These are phyloP conservation scores for Gymnocheta viridis DNA, from an alignment of 2,888 invertebrate genomes.

Conservation along the genomic window DNA sequence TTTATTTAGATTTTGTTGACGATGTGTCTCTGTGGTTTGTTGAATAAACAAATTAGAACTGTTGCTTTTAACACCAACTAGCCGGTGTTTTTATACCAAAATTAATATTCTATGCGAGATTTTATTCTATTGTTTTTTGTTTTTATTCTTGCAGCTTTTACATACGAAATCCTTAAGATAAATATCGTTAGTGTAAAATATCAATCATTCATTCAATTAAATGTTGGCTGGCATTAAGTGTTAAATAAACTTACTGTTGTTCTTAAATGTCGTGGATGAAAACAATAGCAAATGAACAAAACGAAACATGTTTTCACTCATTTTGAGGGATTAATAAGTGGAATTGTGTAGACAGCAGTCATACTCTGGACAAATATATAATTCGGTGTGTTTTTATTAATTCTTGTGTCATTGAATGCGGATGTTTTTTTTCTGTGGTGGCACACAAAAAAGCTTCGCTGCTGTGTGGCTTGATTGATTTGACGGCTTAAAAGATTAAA, in stretches of 20 bases:
- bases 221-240: constrained; percentile 39
- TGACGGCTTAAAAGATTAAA: constrained; percentile 3
- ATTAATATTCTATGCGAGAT: constrained; percentile 19
- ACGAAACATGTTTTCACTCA: constrained; percentile 1
- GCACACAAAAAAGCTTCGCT: no score
- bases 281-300: background rate
- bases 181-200: background rate
- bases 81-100: constrained; percentile 38
- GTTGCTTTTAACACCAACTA: background rate
- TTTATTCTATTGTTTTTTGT: background rate
- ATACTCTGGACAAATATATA: background rate
- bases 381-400: background rate
- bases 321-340: constrained; percentile 44
- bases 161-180: constrained; percentile 25
- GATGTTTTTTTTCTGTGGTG: constrained; percentile 26
- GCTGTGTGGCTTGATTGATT: no score
- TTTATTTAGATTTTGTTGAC: constrained; percentile 1
- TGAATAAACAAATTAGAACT: constrained; percentile 48
- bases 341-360: constrained; percentile 32
- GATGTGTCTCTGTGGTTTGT: background rate
- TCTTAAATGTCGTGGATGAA: background rate
- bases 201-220: constrained; percentile 33
- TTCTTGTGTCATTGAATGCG: constrained; percentile 33
- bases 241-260: background rate
- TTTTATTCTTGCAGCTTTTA: background rate